These are phyloP conservation scores for Leptinotarsa undecemlineata DNA, from an alignment of 1,140 invertebrate genomes.

Conservation along the genomic window DNA sequence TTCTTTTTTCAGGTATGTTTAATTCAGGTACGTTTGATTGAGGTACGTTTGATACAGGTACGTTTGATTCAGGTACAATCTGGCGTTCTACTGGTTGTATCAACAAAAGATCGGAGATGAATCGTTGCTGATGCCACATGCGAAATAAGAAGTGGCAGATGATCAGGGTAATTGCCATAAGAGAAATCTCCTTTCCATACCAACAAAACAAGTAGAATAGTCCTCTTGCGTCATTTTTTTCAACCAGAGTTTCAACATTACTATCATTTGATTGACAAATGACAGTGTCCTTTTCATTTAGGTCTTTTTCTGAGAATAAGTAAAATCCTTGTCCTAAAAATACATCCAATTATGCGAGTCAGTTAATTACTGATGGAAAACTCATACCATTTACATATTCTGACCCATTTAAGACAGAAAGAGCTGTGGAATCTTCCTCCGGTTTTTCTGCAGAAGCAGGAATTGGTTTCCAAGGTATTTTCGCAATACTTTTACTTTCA, in stretches of 20 bases:
- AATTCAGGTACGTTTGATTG: conserved; percentile 11
- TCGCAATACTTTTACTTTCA: conserved; percentile 54
- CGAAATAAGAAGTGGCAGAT: conserved; percentile 23
- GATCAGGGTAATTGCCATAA: conserved; percentile 27
- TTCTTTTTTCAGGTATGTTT: conserved; percentile 3
- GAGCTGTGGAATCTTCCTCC: conserved; percentile 58
- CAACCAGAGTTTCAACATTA: neutral
- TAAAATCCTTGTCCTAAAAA: conserved; percentile 67
- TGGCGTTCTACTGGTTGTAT: conserved; percentile 32
- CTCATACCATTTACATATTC: conserved; percentile 69
- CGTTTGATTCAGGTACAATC: neutral
- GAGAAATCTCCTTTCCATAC: conserved; percentile 23
- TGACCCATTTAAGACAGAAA: conserved; percentile 71
- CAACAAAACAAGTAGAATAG: neutral
- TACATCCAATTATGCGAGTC: neutral
- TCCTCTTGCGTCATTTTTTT: neutral
- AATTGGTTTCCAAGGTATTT: conserved; percentile 74
- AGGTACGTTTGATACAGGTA: no score
- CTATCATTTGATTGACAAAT: conserved; percentile 5
- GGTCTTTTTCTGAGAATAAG: conserved; percentile 58
- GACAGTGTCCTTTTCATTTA: neutral
- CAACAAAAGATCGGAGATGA: conserved; percentile 29
- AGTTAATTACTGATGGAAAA: neutral
- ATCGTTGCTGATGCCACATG: conserved; percentile 23
- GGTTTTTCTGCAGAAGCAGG: conserved; percentile 54